Base-by-base conservation (phyloP, 2,888 invertebrate genomes). In the Drosophila demipolita region DNA sequence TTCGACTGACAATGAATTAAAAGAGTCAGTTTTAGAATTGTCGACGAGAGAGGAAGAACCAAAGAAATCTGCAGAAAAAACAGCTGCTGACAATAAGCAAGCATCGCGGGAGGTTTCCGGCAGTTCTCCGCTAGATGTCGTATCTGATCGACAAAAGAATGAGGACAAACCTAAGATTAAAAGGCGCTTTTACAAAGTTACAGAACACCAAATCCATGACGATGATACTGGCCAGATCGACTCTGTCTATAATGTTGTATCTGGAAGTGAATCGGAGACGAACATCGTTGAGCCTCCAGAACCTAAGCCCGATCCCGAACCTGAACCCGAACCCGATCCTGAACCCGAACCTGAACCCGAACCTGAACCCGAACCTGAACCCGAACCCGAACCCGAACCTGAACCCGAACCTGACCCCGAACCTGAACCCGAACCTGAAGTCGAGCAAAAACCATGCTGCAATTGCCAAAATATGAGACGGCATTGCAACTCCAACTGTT, bases 201-300 rank as follows among this genome's bases (percentile, higher is more conserved):
- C 23, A 8, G 35, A 29, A 11, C 26, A 63, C 1, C 20, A 35
- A 3, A 45, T 12, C 11, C 1, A 5, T 1, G 15, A 62, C 63
- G 36, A 15, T 1, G 11, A 11, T n/a, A 12, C 15, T 5, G 53
- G 36, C 23, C 7, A 32, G 1, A 5, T 32, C 1, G n/a, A 12
- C 3, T 7, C 5, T 7, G 2, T 20, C 5, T 15, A 8, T 53
- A 23, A 32, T 2, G 17, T 66, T 53, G 15, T 20, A 20, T 57
- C 57, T 11, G 9, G 65, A 3, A 33, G 48, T 5, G n/a, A 38
- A 17, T 64, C 65, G 5, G 20, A 65, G 5, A 33, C 15, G n/a
- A 33, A 26, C 2, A 2, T 65, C 11, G 20, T 29, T 17, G 20
- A 60, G 2, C 2, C 5, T 3, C 2, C 26, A 0, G 15, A 29